phyloP scores from a whole-genome alignment of 2,888 invertebrate species.

The Harpalus rufipes region DNA sequence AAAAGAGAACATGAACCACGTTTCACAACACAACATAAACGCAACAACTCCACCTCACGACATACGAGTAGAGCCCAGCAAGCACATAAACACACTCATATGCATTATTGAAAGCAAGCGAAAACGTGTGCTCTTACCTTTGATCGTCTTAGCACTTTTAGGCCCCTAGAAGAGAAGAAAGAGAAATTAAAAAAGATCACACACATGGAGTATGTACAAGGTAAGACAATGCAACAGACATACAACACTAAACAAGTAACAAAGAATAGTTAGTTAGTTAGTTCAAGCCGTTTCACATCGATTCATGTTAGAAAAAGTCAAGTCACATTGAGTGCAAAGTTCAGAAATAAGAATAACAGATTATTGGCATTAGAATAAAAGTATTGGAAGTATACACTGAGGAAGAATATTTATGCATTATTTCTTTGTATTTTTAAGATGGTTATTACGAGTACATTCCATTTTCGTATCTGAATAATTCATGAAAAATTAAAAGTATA shows the following conservation, averaged over 20 bases:
- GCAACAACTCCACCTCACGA: conserved; percentile 9
- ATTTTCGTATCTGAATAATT: neutral
- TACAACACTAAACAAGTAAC: conserved; percentile 31
- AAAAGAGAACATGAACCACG: conserved; percentile 7
- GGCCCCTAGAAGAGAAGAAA: conserved; percentile 68
- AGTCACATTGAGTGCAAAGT: conserved; percentile 5
- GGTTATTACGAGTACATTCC: neutral
- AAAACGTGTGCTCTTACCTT: conserved; percentile 66
- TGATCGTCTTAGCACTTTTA: conserved; percentile 67
- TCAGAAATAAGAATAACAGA: neutral
- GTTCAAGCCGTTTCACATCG: conserved; percentile 8
- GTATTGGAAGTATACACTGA: neutral
- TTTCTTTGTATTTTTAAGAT: neutral
- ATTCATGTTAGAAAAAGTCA: neutral
- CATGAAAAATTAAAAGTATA: neutral
- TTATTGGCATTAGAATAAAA: neutral
- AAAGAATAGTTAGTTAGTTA: neutral
- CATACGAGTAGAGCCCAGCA: neutral
- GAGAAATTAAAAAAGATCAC: conserved; percentile 68
- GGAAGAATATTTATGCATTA: neutral
- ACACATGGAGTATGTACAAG: conserved; percentile 53
- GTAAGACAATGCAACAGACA: conserved; percentile 42
- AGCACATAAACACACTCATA: conserved; percentile 49
- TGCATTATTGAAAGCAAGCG: conserved; percentile 52
- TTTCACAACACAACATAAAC: conserved; percentile 25